phyloP scores from a whole-genome alignment of 2,797 vertebrate species.

The Enteromius afrohamiltoni region DNA sequence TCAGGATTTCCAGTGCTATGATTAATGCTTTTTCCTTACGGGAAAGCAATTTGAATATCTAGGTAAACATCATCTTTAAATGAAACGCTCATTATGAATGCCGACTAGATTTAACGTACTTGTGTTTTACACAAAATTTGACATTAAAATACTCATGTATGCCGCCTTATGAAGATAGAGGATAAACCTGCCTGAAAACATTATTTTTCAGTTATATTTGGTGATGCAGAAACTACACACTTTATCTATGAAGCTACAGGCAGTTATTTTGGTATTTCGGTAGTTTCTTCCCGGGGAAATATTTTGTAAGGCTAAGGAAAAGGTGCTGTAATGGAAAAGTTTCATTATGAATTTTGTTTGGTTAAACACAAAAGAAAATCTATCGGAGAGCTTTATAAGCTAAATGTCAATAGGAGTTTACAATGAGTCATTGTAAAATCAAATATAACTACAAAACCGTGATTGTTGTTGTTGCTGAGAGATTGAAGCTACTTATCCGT shows the following conservation, averaged over 20 bases:
- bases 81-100: constrained; percentile 10
- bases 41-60: constrained; percentile 52
- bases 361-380: constrained; percentile 4
- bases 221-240: not conserved
- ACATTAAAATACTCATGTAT: not conserved
- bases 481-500: not conserved
- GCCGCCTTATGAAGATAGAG: not conserved
- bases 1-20: constrained; percentile 60
- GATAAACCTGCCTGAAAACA: not conserved
- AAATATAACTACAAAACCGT: constrained; percentile 8
- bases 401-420: not conserved
- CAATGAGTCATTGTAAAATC: not conserved
- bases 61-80: constrained; percentile 53
- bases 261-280: not conserved
- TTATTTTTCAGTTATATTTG: not conserved
- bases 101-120: not conserved
- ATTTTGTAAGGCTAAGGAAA: not conserved
- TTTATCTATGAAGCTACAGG: not conserved
- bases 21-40: constrained; percentile 63
- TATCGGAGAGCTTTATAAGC: not conserved
- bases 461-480: constrained; percentile 1
- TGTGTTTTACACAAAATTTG: not conserved
- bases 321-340: not conserved
- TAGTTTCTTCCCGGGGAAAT: not conserved
- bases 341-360: not conserved